phyloP scores from a whole-genome alignment of 30 jellyfish, hydroid and myxozoan species.

The Turritopsis dohrnii region DNA sequence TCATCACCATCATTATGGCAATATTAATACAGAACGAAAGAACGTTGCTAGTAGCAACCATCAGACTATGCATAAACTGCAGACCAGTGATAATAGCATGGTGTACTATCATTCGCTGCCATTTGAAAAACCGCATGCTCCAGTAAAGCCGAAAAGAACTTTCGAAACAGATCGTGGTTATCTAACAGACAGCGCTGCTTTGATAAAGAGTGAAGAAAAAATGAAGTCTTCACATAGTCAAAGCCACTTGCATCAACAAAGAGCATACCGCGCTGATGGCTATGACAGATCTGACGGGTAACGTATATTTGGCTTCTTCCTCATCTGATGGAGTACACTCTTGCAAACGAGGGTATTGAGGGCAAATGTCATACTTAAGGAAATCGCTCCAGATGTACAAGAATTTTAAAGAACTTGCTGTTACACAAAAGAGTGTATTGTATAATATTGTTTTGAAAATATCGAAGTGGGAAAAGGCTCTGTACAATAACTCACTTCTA shows the following conservation, averaged over 20 bases:
- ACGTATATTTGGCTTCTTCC: not conserved
- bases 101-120: not conserved
- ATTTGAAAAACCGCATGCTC: not conserved
- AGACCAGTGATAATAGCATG: not conserved
- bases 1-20: not conserved
- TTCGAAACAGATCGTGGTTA: constrained; percentile 4
- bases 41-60: not conserved
- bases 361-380: too few relatives aligned
- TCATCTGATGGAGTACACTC: not conserved
- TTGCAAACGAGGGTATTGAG: too few relatives aligned
- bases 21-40: not conserved
- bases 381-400: too few relatives aligned
- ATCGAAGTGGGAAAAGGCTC: too few relatives aligned
- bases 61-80: not conserved
- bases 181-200: not conserved
- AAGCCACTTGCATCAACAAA: not conserved
- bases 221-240: not conserved
- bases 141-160: not conserved
- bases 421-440: too few relatives aligned
- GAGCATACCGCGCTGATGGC: not conserved
- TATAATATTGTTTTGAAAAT: too few relatives aligned
- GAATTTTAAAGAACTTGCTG: too few relatives aligned
- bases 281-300: not conserved
- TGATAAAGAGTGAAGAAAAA: not conserved
- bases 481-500: too few relatives aligned